These are phyloP conservation scores for Zaprionus inermis DNA, from an alignment of 1,140 invertebrate genomes.

Conservation along the genomic window DNA sequence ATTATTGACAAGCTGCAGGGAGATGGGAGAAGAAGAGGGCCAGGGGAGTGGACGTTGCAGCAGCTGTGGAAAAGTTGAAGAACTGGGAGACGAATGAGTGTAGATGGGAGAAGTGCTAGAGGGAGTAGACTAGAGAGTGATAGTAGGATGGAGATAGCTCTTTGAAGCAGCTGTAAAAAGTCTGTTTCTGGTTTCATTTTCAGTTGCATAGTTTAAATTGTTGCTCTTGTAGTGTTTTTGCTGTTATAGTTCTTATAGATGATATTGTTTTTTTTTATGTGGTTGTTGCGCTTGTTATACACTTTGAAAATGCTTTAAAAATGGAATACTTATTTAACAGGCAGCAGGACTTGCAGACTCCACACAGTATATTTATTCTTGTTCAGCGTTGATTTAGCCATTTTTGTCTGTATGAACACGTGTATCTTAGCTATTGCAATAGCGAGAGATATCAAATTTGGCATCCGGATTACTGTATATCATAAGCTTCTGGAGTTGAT, in stretches of 20 bases:
- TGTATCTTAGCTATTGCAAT: too few relatives aligned
- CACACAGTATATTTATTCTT: too few relatives aligned
- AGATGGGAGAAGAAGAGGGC: neutral
- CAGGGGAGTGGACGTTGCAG: neutral
- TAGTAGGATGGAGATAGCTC: neutral
- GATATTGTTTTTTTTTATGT: neutral
- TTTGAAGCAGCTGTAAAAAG: neutral
- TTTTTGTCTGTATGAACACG: too few relatives aligned
- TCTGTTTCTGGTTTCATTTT: slow-evolving; percentile 34
- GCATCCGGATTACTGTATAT: too few relatives aligned
- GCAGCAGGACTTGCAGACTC: too few relatives aligned
- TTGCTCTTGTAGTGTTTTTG: slow-evolving; percentile 4
- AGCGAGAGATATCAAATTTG: too few relatives aligned
- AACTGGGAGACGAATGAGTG: neutral
- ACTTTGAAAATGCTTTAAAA: too few relatives aligned
- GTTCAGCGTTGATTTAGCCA: too few relatives aligned
- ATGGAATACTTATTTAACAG: too few relatives aligned
- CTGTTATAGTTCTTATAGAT: neutral
- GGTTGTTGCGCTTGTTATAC: neutral
- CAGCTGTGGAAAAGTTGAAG: neutral
- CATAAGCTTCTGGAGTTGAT: too few relatives aligned
- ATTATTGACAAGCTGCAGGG: slow-evolving; percentile 52
- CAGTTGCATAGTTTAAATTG: slow-evolving; percentile 34
- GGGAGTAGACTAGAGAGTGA: neutral
- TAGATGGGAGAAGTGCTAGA: neutral